Evolutionary conservation across 2,113 vertebrate species (phyloP), one percentile per base, ranked within the genome.

Genomic region (Mobula birostris): DNA sequence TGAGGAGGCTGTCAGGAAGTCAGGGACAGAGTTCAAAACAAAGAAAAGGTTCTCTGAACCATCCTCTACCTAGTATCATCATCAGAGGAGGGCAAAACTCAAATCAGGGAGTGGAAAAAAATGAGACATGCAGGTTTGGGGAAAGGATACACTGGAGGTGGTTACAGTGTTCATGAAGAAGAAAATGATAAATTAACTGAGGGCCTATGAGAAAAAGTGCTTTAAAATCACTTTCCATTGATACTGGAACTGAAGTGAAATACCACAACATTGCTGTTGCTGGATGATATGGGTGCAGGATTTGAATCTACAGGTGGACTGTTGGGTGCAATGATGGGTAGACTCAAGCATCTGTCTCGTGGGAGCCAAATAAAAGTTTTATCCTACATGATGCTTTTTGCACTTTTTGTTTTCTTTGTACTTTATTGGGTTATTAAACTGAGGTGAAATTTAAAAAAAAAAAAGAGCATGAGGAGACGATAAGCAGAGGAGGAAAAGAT

Each of bases 381-480:
- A 82, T 98, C 98, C 96, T 99, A 99, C 96, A 97, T 99, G 98
- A 97, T 99, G 96, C 97, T 99, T 14, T 99, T 99, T 95, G 97
- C 98, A n/a, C 94, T 98, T 2, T 99, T 99, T 91, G 98, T 99
- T 27, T 99, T 99, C 95, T 98, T 98, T 94, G 96, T 99, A 94
- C 97, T 98, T 95, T 99, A 99, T 95, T 99, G 98, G 98, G 97
- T 98, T 95, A 98, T 99, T 96, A 99, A 97, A 96, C 95, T 97
- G 93, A 97, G 97, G 96, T 98, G 96, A 97, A 97, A 72, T 78
- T 48, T 2, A 48, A 48, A 48, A 48, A 2, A 48, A 48, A 48
- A 48, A 15, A 32, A 79, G 77, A 32, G 32, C 76, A 29, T 58
- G 7, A 14, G 29, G 85, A 61, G 58, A 58, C 6, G 82, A n/a